Conservation (phyloP, 2,888 invertebrate genomes). For the Dynastes maya region DNA sequence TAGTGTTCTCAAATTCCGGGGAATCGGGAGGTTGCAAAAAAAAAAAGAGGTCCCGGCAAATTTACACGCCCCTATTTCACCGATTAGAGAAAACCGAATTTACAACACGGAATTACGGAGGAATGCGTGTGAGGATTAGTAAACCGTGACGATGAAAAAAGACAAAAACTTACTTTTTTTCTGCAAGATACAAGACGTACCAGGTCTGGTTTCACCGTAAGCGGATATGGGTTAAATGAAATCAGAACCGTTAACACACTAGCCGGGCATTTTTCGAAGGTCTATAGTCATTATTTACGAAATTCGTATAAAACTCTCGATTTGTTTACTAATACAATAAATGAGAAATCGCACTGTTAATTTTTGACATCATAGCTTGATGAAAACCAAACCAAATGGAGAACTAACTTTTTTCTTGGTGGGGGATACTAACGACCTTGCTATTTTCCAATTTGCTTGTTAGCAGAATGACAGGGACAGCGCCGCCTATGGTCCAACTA, state of each 20-base stretch:
- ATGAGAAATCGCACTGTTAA: constrained; percentile 28
- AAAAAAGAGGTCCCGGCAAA: constrained; percentile 20
- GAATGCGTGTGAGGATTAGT: constrained; percentile 1
- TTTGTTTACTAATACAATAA: constrained; percentile 38
- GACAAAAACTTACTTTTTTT: constrained; percentile 43
- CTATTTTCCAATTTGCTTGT: constrained; percentile 35
- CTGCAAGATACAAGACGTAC: constrained; percentile 34
- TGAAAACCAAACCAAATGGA: constrained; percentile 35
- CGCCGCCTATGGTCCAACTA: constrained; percentile 23
- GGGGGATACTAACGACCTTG: constrained; percentile 45
- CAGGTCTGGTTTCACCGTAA: constrained; percentile 39
- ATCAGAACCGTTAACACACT: constrained; percentile 34
- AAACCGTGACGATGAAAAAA: constrained; percentile 31
- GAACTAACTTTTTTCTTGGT: constrained; percentile 36
- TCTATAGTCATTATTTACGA: constrained; percentile 14
- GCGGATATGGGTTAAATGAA: constrained; percentile 47
- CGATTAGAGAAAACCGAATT: not conserved
- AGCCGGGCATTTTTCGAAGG: constrained; percentile 37
- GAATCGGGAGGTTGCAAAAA: constrained; percentile 15
- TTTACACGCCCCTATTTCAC: constrained; percentile 30
- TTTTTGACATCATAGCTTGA: constrained; percentile 40
- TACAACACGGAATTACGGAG: not conserved
- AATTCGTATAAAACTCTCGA: constrained; percentile 13
- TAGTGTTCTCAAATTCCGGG: constrained; percentile 29
- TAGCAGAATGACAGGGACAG: constrained; percentile 37